A percentile compares a stretch with the other conserved stretches of the same genome.
Evolutionary conservation across 1,140 invertebrate genomes (phyloP).

Genomic region (Bicyclus anynana): DNA sequence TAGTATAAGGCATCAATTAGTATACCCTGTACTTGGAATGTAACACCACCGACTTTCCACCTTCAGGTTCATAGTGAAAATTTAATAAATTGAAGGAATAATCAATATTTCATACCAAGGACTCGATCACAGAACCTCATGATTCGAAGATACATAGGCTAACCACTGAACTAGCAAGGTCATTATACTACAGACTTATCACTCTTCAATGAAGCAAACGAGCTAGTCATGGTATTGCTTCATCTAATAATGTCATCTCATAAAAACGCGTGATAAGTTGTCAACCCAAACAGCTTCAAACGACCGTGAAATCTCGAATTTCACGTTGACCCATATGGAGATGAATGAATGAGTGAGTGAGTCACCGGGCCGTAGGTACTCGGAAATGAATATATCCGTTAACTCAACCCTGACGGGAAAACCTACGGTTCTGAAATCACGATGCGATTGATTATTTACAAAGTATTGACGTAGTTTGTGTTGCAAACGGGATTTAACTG

Average conservation of each 20-base stretch:
- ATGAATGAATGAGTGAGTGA: constrained; percentile 37
- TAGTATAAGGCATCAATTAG: no score
- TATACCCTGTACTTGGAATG: no score
- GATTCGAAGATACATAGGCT: no score
- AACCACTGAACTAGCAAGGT: no score
- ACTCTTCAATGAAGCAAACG: no score
- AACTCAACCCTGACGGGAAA: constrained; percentile 13
- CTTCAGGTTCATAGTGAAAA: no score
- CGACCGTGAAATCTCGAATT: constrained; percentile 27
- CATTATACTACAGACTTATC: no score
- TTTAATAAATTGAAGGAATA: no score
- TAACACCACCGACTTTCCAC: no score
- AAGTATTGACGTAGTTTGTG: constrained; percentile 9
- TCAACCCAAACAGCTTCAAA: constrained; percentile 1
- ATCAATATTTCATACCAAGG: no score
- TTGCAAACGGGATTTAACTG: not conserved
- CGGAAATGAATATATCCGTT: constrained; percentile 26
- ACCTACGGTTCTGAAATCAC: constrained; percentile 20
- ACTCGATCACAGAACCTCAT: no score
- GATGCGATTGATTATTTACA: not conserved
- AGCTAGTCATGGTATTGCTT: no score
- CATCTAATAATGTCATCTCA: not conserved
- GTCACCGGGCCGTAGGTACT: constrained; percentile 32
- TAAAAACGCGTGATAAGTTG: not conserved
- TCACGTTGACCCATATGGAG: constrained; percentile 32